Evolutionary conservation across 1,140 invertebrate genomes (phyloP), one percentile per base, ranked within the genome.

Genomic region (Cheumatopsyche charites): DNA sequence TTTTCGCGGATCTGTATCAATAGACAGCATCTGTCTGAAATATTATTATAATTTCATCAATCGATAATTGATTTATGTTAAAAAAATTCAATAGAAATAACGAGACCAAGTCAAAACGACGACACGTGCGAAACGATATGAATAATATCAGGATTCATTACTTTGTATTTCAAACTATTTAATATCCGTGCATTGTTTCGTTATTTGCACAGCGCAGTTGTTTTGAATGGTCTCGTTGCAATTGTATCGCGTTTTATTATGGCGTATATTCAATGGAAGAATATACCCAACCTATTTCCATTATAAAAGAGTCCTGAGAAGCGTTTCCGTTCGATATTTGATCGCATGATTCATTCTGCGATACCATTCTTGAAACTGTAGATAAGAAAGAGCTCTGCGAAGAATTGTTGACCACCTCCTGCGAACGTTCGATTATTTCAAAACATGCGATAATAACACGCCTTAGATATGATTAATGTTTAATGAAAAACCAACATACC

Each of bases 301-400:
- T 12, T 25, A 5, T 23, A 47, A 49, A 45, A 5, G 68, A 41
- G 42, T 29, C 49, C 43, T 62, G 43, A 15, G 67, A 41, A 4
- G 47, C 41, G 12, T 63, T 70, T 0, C 7, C 9, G 19, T 4
- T 52, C 5, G 58, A 5, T 43, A 42, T n/a, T 41, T 47, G 47
- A 43, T 67, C 68, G 36, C 47, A 52, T 5, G 67, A 41, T 58
- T 66, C 67, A 29, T 62, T 69, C 0, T 63, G 23, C 1, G 83
- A 82, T 11, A 84, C 82, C n/a, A 84, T 66, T 25, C 82, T 79
- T 0, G 85, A 87, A 3, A 87, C 84, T 3, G 86, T 87, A 36
- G 81, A 81, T 0, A 86, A 74, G 19, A 86, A 82, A 4, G 84
- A 81, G 15, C 77, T 71, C 2, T 77, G 72, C 21, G 77, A 71